Percentiles rank a stretch among this genome's conserved stretches.
Conservation (phyloP, 2,113 vertebrate species). For the Physeter macrocephalus region DNA sequence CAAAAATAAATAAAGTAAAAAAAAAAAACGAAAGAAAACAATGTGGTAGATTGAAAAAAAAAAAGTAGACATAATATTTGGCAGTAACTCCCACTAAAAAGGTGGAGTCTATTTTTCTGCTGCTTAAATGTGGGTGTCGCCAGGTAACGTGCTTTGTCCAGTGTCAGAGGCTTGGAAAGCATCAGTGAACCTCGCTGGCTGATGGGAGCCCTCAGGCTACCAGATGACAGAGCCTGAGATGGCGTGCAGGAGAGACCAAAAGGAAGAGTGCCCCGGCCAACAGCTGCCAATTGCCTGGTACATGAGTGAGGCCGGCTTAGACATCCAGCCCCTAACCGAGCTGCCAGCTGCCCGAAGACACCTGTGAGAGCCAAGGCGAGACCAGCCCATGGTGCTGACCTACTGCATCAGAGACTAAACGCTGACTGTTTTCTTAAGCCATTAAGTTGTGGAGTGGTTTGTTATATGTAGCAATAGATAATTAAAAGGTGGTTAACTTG, state of each 20-base stretch:
- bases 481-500: background rate
- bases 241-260: background rate
- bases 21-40: background rate
- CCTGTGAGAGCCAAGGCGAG: background rate
- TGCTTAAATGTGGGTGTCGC: background rate
- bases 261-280: background rate
- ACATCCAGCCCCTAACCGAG: rapidly evolving
- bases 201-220: background rate
- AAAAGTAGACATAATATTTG: background rate
- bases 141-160: background rate
- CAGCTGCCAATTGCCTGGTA: background rate
- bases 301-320: background rate
- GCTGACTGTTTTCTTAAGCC: background rate
- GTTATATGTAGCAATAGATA: background rate
- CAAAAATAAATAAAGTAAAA: no score
- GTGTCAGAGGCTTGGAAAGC: background rate
- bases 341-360: background rate
- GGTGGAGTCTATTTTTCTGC: background rate
- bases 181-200: background rate
- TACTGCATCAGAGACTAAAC: background rate
- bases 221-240: background rate
- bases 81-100: background rate
- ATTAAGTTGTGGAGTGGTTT: background rate
- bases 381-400: background rate
- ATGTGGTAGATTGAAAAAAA: background rate